A percentile compares a stretch with the other conserved stretches of the same genome.
These are phyloP conservation scores for Sarcophaga subvicina DNA, from an alignment of 2,888 invertebrate species.

Conservation along the genomic window DNA sequence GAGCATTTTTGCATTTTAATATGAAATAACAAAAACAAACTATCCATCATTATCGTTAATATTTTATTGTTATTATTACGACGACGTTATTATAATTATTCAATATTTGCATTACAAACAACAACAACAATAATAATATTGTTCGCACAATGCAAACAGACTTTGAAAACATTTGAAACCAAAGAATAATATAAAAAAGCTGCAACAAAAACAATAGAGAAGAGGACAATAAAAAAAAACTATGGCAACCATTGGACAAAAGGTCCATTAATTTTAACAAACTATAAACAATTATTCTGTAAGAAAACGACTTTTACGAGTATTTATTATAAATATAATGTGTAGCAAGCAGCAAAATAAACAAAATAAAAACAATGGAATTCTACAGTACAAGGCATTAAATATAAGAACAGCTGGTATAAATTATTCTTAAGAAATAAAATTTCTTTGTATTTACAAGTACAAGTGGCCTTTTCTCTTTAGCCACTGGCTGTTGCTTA, in stretches of 20 bases:
- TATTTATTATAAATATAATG: neutral
- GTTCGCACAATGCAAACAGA: neutral
- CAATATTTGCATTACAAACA: conserved; percentile 44
- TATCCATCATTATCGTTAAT: too few species aligned
- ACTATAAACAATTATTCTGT: neutral
- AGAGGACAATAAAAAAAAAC: conserved; percentile 1
- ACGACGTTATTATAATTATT: conserved; percentile 22
- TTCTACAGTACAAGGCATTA: too few species aligned
- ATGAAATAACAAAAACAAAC: conserved; percentile 29
- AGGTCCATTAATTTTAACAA: conserved; percentile 13
- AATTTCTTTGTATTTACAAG: neutral
- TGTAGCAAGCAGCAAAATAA: too few species aligned
- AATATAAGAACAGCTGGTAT: too few species aligned
- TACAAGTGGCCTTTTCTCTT: neutral
- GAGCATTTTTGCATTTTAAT: conserved; percentile 30
- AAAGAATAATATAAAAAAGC: neutral
- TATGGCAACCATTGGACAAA: neutral
- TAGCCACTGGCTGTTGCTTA: neutral
- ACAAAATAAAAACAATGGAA: too few species aligned
- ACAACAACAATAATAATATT: neutral
- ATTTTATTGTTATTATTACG: too few species aligned
- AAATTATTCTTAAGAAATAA: neutral
- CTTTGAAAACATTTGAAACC: neutral
- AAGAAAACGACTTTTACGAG: neutral
- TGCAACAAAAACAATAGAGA: neutral